Evolutionary conservation across 2,113 vertebrate genomes (phyloP).

Genomic region (crab-eating macaque (Macaca fascicularis)): T2T-MFA8v1.1 NC_088387.1:35797501-35798000

Average conservation of each 20-base stretch:
- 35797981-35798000: background rate
- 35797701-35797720: background rate
- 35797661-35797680: background rate
- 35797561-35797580: background rate
- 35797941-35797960: background rate
- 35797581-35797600: background rate
- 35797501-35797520: background rate
- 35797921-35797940: background rate
- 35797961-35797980: too few relatives aligned
- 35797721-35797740: background rate
- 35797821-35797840: background rate
- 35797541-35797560: background rate
- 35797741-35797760: background rate
- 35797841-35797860: background rate
- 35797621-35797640: background rate
- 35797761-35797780: background rate
- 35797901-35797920: background rate
- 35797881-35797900: background rate
- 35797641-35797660: background rate
- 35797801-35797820: background rate
- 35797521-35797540: too few relatives aligned
- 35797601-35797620: background rate
- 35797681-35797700: background rate
- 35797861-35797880: background rate
- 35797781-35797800: background rate